Evolutionary conservation across 2,888 invertebrate species (phyloP).

Genomic region (Tachina lurida): DNA sequence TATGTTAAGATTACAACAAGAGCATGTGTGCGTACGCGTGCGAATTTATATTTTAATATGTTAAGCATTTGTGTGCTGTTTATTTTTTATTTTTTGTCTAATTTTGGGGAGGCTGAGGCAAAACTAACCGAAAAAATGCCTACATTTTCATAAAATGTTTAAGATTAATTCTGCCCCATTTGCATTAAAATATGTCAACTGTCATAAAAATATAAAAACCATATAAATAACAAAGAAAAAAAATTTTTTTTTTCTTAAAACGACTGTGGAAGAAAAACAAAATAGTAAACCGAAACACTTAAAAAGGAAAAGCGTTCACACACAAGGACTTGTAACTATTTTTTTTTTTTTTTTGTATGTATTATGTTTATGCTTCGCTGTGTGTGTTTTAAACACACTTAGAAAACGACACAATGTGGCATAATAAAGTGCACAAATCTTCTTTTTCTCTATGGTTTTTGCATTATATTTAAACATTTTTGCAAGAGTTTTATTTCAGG

Average conservation of each 20-base stretch:
- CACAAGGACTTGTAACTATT: slow-evolving; percentile 6
- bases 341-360: no score
- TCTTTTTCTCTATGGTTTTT: not conserved
- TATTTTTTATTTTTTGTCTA: slow-evolving; percentile 7
- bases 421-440: not conserved
- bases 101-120: slow-evolving; percentile 5
- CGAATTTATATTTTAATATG: no score
- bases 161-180: slow-evolving; percentile 69
- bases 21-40: not conserved
- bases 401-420: not conserved
- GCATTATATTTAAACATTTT: not conserved
- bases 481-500: not conserved
- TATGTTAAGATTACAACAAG: not conserved
- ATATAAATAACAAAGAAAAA: slow-evolving; percentile 57
- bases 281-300: not conserved
- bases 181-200: slow-evolving; percentile 71
- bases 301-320: slow-evolving; percentile 24
- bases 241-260: slow-evolving; percentile 35
- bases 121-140: slow-evolving; percentile 49
- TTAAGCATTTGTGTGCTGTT: not conserved
- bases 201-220: slow-evolving; percentile 69
- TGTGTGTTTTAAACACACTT: not conserved
- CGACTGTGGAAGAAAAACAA: not conserved
- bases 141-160: slow-evolving; percentile 38
- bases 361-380: not conserved